Percentiles rank a stretch among this genome's conserved stretches.
Conservation (phyloP, 1,140 invertebrate species). For the Drosophila ficusphila region DNA sequence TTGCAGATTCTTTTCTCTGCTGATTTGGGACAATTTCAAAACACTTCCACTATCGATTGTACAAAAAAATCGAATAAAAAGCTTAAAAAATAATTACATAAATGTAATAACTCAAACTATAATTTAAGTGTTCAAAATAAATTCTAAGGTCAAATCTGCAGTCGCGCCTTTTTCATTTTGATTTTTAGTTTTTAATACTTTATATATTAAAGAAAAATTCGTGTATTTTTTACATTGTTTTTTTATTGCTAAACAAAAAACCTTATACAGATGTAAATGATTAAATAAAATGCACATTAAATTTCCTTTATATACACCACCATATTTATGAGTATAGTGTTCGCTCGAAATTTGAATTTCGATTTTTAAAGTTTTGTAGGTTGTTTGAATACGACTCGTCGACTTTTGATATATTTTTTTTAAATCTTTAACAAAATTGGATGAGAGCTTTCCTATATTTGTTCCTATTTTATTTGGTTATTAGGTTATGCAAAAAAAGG, state of each 20-base stretch:
- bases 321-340: slow-evolving; percentile 17
- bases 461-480: no score
- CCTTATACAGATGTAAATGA: slow-evolving; percentile 11
- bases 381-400: no score
- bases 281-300: slow-evolving; percentile 47
- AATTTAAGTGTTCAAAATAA: no score
- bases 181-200: background rate
- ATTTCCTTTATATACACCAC: slow-evolving; percentile 31
- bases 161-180: no score
- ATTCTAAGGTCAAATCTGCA: no score
- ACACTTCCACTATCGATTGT: background rate
- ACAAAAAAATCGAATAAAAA: slow-evolving; percentile 3
- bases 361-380: background rate
- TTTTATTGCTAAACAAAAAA: slow-evolving; percentile 54
- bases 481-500: no score
- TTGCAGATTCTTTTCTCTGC: slow-evolving; percentile 30
- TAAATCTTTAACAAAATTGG: no score
- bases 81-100: background rate
- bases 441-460: no score
- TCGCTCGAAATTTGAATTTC: background rate
- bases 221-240: slow-evolving; percentile 20
- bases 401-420: background rate
- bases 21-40: slow-evolving; percentile 16
- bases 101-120: no score
- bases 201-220: background rate